Evolutionary conservation across 1,140 invertebrate species (phyloP).

Genomic region (Leptopilina clavipes): DNA sequence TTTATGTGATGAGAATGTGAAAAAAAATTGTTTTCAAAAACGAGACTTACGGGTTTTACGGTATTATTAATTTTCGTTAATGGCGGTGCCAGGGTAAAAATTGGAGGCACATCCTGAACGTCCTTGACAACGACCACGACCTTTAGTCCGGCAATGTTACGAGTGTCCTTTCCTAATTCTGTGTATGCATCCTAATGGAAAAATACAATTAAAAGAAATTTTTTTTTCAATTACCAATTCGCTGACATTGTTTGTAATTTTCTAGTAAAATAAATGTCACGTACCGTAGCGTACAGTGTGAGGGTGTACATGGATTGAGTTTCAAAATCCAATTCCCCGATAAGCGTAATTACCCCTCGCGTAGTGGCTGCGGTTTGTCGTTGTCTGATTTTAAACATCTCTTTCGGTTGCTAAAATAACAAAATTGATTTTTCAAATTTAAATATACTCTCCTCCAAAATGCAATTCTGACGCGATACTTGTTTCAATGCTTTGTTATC

Average conservation of each 20-base stretch:
- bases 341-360: conserved; percentile 84
- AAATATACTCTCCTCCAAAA: not conserved
- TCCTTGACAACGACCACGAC: conserved; percentile 88
- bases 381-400: conserved; percentile 84
- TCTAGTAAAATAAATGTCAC: conserved; percentile 56
- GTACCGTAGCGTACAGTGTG: conserved; percentile 87
- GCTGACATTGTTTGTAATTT: not conserved
- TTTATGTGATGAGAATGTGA: too few species aligned
- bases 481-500: not conserved
- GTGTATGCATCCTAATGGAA: conserved; percentile 87
- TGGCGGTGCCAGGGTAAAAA: conserved; percentile 87
- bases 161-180: conserved; percentile 84
- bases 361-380: conserved; percentile 83
- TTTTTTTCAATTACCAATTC: conserved; percentile 21
- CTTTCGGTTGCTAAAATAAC: conserved; percentile 70
- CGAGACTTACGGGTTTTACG: conserved; percentile 61
- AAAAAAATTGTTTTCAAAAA: not conserved
- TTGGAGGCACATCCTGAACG: conserved; percentile 89
- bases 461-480: not conserved
- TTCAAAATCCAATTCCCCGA: conserved; percentile 88
- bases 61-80: conserved; percentile 79
- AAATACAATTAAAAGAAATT: conserved; percentile 30
- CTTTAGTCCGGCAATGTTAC: conserved; percentile 88
- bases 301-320: conserved; percentile 88
- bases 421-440: conserved; percentile 31